Evolutionary conservation across 2,888 invertebrate genomes (phyloP), one percentile per base, ranked within the genome.

Genomic region (Lymantria monacha): DNA sequence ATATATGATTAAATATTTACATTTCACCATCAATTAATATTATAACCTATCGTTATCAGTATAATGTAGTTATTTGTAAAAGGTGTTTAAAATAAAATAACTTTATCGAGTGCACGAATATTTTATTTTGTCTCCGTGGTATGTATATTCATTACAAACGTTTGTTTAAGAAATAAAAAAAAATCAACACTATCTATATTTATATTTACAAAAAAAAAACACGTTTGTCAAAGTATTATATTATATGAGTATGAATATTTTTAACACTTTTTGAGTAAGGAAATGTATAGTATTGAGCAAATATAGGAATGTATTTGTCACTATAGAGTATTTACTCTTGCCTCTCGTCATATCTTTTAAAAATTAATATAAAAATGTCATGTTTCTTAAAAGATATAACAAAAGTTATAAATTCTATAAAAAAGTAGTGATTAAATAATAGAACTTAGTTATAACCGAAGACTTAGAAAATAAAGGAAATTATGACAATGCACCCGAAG

Each of bases 71-170:
- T 22, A 22, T 22, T 22, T 22, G 22, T 22, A 22, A 22, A 33
- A 38, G 30, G 15, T 33, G 15, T 11, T n/a, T 33, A 40, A 65
- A 33, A 74, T 74, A 67, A 79, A 78, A 79, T 75, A 66, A 59
- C 72, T 62, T 68, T 59, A 46, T 83, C 85, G 83, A 88, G 88
- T 89, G 89, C 88, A 83, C 81, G 74, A 82, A 82, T 81, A 85
- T 74, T 89, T 88, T 88, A 88, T 87, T 89, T 87, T 88, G 83
- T 81, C 75, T 80, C 73, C 77, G 78, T 83, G 84, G 79, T 85
- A 84, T 84, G 78, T 70, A 22, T 22, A 78, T 81, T 76, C 72
- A 73, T 77, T 78, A 83, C 82, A 85, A 79, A 80, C 76, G 79
- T 76, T 74, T 74, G 59, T 74, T 76, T 79, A 77, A 61, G 66